Evolutionary conservation across 2,797 vertebrate species (phyloP), one percentile per base, ranked within the genome.

Genomic region (Steatocranus sp.): DNA sequence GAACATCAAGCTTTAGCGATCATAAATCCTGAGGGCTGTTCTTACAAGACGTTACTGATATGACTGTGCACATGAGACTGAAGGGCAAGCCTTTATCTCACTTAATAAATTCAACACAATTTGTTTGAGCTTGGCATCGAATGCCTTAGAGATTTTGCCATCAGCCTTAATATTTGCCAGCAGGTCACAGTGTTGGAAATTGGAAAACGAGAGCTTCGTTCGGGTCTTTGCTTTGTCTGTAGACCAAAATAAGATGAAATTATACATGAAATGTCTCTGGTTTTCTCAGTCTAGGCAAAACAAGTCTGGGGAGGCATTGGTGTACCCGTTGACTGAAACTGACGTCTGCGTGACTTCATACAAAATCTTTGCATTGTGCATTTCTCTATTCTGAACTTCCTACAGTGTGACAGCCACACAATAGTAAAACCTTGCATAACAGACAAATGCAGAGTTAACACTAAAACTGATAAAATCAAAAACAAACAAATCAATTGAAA

Each of bases 41-140:
- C 61, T 41, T 70, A 34, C 30, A 9, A 20, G 8, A 18, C 63
- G 11, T 70, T 18, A 3, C 30, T 73, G 86, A 91, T 81, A 88
- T 80, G 10, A 83, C 7, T 15, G 15, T 70, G 3, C 14, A 27
- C n/a, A 25, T 20, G 46, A 30, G 15, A 73, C 27, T 48, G 27
- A 73, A 49, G 27, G 25, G 17, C 4, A 30, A 30, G 27, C 54
- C 54, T 58, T 58, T 58, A 32, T 58, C 54, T 58, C 54, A 32
- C 54, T 58, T 58, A 32, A 58, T 32, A 58, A 58, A 58, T 32
- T 58, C 27, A 58, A 32, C 54, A 58, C 5, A 58, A 32, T 58
- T 58, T 32, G 54, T 58, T 58, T 32, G 54, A 58, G 54, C 54
- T 32, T 58, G 8, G 54, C 15, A 32, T 58, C 8, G 1, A 58